Evolutionary conservation across 2,888 invertebrate species (phyloP).

Genomic region (Parnassius glacialis): DNA sequence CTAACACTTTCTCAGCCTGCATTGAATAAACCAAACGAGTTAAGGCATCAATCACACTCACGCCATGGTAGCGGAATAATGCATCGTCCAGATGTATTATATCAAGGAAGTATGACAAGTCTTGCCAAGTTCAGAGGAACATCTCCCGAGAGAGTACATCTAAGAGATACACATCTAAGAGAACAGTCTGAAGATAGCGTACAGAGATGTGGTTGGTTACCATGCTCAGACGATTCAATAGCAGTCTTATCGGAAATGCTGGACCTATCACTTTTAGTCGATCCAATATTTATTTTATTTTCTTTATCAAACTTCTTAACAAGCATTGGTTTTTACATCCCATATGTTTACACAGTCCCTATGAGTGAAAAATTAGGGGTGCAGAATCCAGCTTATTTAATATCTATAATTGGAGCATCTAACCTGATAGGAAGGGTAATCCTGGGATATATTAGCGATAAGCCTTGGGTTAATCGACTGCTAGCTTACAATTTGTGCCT

Average conservation of each 20-base stretch:
- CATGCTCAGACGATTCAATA: conserved; percentile 85
- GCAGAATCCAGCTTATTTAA: conserved; percentile 84
- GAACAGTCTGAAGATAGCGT: conserved; percentile 63
- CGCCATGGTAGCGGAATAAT: conserved; percentile 88
- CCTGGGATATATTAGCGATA: conserved; percentile 93
- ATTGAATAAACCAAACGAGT: conserved; percentile 74
- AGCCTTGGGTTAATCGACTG: conserved; percentile 94
- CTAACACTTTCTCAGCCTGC: conserved; percentile 87
- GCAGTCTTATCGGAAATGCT: conserved; percentile 90
- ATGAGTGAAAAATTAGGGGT: conserved; percentile 85
- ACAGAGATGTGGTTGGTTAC: conserved; percentile 80
- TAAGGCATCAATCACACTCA: conserved; percentile 49
- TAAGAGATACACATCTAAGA: conserved; percentile 44
- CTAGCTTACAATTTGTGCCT: conserved; percentile 94
- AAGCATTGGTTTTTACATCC: conserved; percentile 96
- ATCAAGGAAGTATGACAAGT: conserved; percentile 87
- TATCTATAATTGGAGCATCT: conserved; percentile 91
- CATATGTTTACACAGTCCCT: conserved; percentile 92
- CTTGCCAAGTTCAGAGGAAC: conserved; percentile 75
- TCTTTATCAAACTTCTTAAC: conserved; percentile 96
- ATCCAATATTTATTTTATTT: conserved; percentile 94
- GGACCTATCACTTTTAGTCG: conserved; percentile 90
- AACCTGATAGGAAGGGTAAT: conserved; percentile 94
- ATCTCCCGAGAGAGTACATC: conserved; percentile 64
- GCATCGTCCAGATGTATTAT: conserved; percentile 93